These are phyloP conservation scores for Xylophagus ater DNA, from an alignment of 2,888 invertebrate species.

Conservation along the genomic window DNA sequence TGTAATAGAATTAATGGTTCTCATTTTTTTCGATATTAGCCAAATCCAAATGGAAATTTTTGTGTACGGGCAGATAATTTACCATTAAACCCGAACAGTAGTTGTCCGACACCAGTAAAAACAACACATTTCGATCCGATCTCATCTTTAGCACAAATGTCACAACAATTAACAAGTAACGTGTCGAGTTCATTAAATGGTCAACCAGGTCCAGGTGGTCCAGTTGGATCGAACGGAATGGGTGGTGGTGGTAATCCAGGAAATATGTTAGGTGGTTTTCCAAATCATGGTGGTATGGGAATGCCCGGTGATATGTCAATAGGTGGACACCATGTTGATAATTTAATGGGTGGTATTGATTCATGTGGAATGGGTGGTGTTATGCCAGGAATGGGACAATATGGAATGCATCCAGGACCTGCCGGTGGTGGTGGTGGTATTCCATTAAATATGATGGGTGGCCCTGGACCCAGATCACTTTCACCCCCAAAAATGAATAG, in stretches of 20 bases:
- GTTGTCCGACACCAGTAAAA: slow-evolving; percentile 46
- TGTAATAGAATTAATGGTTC: background rate
- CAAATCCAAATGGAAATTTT: slow-evolving; percentile 27
- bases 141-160: slow-evolving; percentile 89
- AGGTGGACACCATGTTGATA: slow-evolving; percentile 22
- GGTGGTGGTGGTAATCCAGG: slow-evolving; percentile 18
- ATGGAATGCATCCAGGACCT: slow-evolving; percentile 21
- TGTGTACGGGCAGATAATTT: slow-evolving; percentile 49
- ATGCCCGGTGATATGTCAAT: slow-evolving; percentile 12
- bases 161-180: slow-evolving; percentile 78
- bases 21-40: slow-evolving; percentile 24
- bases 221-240: slow-evolving; percentile 34
- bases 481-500: slow-evolving; percentile 58
- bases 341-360: slow-evolving; percentile 25
- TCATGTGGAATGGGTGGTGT: slow-evolving; percentile 40
- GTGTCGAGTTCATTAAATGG: slow-evolving; percentile 48
- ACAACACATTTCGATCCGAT: slow-evolving; percentile 80
- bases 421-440: slow-evolving; percentile 20
- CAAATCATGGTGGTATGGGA: slow-evolving; percentile 15
- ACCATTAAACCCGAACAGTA: slow-evolving; percentile 54
- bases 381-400: slow-evolving; percentile 36
- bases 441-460: slow-evolving; percentile 44
- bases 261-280: slow-evolving; percentile 16
- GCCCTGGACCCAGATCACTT: slow-evolving; percentile 40
- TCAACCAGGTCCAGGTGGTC: slow-evolving; percentile 37